phyloP scores from a whole-genome alignment of 2,888 invertebrate genomes.

The Campoplex nolae region DNA sequence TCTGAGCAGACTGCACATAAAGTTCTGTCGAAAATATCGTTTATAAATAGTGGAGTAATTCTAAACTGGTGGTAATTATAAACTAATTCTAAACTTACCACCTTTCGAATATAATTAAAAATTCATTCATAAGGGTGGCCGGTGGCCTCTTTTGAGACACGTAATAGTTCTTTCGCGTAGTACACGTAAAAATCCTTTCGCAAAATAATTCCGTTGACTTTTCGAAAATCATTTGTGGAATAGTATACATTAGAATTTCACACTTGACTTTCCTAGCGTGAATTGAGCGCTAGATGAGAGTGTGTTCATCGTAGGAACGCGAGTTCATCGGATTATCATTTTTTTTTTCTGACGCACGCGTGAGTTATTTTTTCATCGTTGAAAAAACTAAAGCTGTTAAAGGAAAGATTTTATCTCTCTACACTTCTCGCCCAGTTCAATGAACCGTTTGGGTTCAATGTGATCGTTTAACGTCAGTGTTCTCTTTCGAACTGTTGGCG shows the following conservation, averaged over 20 bases:
- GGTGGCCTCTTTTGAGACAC: too few species aligned
- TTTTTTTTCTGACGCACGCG: not conserved
- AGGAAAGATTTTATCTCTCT: slow-evolving; percentile 28
- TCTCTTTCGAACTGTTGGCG: slow-evolving; percentile 23
- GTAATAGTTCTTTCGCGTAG: not conserved
- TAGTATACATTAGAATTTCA: not conserved
- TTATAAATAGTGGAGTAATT: not conserved
- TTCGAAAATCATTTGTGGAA: slow-evolving; percentile 12
- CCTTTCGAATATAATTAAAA: not conserved
- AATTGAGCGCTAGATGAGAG: not conserved
- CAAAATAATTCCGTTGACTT: slow-evolving; percentile 19
- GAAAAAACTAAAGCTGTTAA: not conserved
- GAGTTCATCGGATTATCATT: not conserved
- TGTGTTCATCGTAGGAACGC: not conserved
- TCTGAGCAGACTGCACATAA: too few species aligned
- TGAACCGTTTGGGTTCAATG: slow-evolving; percentile 62
- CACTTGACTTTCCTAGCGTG: not conserved
- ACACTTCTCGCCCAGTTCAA: slow-evolving; percentile 38
- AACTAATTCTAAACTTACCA: not conserved
- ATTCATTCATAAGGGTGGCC: not conserved
- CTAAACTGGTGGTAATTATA: not conserved
- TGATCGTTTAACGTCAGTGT: slow-evolving; percentile 63
- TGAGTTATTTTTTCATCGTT: not conserved
- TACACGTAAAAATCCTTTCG: slow-evolving; percentile 1
- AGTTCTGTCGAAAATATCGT: not conserved